Percentiles rank a stretch among this genome's conserved stretches.
Evolutionary conservation across 2,797 vertebrate genomes (phyloP).

Genomic region (Channa striata): DNA sequence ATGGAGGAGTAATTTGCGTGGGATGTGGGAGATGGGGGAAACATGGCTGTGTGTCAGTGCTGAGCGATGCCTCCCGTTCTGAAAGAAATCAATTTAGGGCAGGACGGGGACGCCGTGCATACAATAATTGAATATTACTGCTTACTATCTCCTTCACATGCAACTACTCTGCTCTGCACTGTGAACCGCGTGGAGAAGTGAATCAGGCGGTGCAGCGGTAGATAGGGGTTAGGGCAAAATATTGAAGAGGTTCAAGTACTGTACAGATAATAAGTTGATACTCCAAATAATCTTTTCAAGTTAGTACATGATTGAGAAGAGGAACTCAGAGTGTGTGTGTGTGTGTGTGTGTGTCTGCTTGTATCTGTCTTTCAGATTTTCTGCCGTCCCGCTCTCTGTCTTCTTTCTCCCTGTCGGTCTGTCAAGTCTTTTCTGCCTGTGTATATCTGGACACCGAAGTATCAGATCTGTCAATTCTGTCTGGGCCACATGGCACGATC

Average conservation of each 20-base stretch:
- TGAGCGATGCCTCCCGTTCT: slow-evolving; percentile 86
- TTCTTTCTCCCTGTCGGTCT: not conserved
- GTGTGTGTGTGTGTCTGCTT: slow-evolving; percentile 15
- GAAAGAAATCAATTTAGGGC: slow-evolving; percentile 88
- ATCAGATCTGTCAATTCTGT: slow-evolving; percentile 80
- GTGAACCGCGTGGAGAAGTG: slow-evolving; percentile 57
- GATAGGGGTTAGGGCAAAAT: slow-evolving; percentile 69
- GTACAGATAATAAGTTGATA: slow-evolving; percentile 72
- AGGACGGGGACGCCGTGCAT: slow-evolving; percentile 82
- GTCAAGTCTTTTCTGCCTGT: slow-evolving; percentile 37
- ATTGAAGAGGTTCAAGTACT: slow-evolving; percentile 70
- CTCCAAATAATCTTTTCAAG: slow-evolving; percentile 70
- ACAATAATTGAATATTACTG: slow-evolving; percentile 90
- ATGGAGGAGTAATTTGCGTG: slow-evolving; percentile 89
- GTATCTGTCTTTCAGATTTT: slow-evolving; percentile 8
- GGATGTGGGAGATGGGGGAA: slow-evolving; percentile 85
- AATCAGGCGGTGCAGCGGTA: slow-evolving; percentile 57
- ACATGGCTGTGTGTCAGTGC: slow-evolving; percentile 86
- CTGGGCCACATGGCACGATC: slow-evolving; percentile 80
- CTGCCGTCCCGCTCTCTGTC: not conserved
- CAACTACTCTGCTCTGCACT: slow-evolving; percentile 63
- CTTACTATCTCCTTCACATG: slow-evolving; percentile 81
- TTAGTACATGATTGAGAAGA: slow-evolving; percentile 57
- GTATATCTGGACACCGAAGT: slow-evolving; percentile 55
- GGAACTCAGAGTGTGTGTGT: slow-evolving; percentile 7